Base-by-base conservation (phyloP, 2,797 vertebrate genomes). In the Telmatherina bonti region DNA sequence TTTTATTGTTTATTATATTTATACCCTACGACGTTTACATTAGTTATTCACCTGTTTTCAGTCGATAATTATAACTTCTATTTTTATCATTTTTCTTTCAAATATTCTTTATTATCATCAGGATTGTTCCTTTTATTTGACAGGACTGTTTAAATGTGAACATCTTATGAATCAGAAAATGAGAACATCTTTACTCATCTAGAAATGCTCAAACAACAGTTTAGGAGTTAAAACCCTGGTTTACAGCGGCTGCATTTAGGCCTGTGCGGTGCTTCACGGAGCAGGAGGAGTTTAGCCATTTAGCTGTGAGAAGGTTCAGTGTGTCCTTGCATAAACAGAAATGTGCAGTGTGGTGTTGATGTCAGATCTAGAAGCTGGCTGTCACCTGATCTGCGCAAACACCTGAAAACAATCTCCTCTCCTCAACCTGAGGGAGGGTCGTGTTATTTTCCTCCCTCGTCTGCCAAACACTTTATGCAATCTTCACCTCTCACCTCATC, bases 391-490 rank as follows among this genome's bases (percentile, higher is more conserved):
- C 77, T 31, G 57, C 59, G 67, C 41, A 74, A 87, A 86, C 66
- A 75, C 76, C 70, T 85, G 78, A 89, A 91, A 90, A 88, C 89
- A 90, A 85, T 83, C 84, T 81, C 51, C 61, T 62, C 70, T 51
- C 51, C 33, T 65, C 35, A 4, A 66, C 38, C 61, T 35, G 66
- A 62, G 70, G 58, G 74, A 82, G 80, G 73, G 70, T 70, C 26
- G 26, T 83, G 70, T 88, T 81, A 60, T 86, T 74, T 88, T 74
- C 72, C 71, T 58, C 38, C 45, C 47, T 53, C 65, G 30, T 55
- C 79, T 27, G 80, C n/a, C 60, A 91, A 72, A 85, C 85, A 84
- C 62, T 63, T 78, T n/a, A 67, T 51, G 69, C 47, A 79, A 83
- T 79, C 72, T 45, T 68, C n/a, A 35, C 65, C 59, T 22, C 70